Conservation (phyloP, 2,113 vertebrate species). For the Campylomormyrus tamandua region DNA sequence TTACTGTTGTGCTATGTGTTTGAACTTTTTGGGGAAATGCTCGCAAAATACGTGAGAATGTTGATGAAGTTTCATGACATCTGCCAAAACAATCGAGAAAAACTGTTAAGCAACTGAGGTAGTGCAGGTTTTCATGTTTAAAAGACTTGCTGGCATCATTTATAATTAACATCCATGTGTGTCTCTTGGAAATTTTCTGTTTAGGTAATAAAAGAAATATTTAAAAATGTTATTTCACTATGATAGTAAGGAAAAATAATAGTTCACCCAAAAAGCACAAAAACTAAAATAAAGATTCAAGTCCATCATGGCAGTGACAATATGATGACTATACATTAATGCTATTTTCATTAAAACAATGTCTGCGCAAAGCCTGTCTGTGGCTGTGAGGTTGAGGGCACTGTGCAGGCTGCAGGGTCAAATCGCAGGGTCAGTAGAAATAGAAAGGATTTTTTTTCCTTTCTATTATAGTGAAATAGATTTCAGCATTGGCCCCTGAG, state of each 20-base stretch:
- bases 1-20: not conserved
- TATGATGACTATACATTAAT: not conserved
- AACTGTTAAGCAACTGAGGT: not conserved
- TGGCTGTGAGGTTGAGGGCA: not conserved
- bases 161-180: not conserved
- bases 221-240: not conserved
- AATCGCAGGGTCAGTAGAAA: not conserved
- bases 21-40: not conserved
- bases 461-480: not conserved
- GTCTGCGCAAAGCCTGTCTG: not conserved
- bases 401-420: not conserved
- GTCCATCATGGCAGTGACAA: not conserved
- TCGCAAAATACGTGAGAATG: not conserved
- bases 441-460: not conserved
- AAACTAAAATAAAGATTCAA: not conserved
- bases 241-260: not conserved
- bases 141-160: not conserved
- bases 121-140: not conserved
- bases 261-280: not conserved
- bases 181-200: not conserved
- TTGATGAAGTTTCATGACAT: not conserved
- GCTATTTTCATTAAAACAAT: not conserved
- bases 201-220: not conserved
- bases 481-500: not conserved
- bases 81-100: not conserved